These are phyloP conservation scores for Alcedo atthis DNA, from an alignment of 2,797 vertebrate genomes.

Conservation along the genomic window DNA sequence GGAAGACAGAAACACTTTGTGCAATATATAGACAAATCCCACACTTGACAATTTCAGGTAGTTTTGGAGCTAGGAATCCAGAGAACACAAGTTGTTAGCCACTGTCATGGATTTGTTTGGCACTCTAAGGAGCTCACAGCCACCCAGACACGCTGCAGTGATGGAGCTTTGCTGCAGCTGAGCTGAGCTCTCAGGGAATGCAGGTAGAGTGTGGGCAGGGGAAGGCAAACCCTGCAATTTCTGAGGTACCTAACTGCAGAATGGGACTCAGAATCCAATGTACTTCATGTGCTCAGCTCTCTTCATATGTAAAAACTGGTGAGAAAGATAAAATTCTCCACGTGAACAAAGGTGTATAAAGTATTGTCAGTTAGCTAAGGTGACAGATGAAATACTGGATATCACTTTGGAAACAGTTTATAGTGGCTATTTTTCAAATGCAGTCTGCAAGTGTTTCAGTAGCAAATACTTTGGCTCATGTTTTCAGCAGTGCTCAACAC, in stretches of 20 bases:
- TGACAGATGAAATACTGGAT: not conserved
- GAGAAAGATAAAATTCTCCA: not conserved
- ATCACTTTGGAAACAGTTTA: not conserved
- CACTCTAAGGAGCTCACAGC: not conserved
- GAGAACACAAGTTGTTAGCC: not conserved
- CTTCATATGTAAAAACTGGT: not conserved
- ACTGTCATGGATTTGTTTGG: not conserved
- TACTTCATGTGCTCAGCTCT: not conserved
- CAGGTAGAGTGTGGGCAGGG: not conserved
- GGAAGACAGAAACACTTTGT: not conserved
- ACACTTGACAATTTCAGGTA: not conserved
- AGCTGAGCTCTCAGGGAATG: not conserved
- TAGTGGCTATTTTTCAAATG: not conserved
- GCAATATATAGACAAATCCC: not conserved
- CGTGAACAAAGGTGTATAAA: fast-evolving
- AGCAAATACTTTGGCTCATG: not conserved
- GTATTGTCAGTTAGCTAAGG: fast-evolving
- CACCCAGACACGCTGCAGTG: not conserved
- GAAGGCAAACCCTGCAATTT: not conserved
- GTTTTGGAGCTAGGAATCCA: not conserved
- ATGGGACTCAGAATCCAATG: not conserved
- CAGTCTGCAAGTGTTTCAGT: not conserved
- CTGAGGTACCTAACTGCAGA: not conserved
- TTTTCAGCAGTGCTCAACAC: not conserved
- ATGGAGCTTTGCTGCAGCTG: not conserved